A percentile compares a stretch with the other conserved stretches of the same genome.
Evolutionary conservation across 2,888 invertebrate genomes (phyloP).

Genomic region (Trichacis sp.): DNA sequence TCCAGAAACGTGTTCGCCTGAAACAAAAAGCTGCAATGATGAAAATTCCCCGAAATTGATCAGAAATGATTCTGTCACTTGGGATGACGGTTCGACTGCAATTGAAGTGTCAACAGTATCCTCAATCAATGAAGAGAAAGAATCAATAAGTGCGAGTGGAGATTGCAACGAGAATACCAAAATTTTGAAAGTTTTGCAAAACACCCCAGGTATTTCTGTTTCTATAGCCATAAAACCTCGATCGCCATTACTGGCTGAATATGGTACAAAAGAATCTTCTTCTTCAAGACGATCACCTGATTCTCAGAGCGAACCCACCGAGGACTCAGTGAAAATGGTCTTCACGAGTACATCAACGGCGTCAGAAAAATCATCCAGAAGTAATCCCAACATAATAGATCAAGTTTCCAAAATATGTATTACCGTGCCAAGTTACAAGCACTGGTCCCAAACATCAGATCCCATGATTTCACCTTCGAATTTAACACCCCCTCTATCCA

Average conservation of each 20-base stretch:
- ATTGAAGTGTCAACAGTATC: slow-evolving; percentile 25
- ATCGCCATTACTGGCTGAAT: slow-evolving; percentile 44
- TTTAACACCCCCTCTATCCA: slow-evolving; percentile 24
- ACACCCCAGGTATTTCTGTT: slow-evolving; percentile 61
- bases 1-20: slow-evolving; percentile 3
- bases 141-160: slow-evolving; percentile 27
- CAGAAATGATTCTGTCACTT: not conserved
- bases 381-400: slow-evolving; percentile 15
- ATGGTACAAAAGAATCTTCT: slow-evolving; percentile 44
- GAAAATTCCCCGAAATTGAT: not conserved
- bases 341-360: slow-evolving; percentile 21
- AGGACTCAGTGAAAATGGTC: slow-evolving; percentile 44
- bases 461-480: slow-evolving; percentile 20
- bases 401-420: slow-evolving; percentile 53
- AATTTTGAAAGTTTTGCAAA: slow-evolving; percentile 59
- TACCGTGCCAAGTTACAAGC: slow-evolving; percentile 51
- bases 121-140: slow-evolving; percentile 22
- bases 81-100: slow-evolving; percentile 19
- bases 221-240: slow-evolving; percentile 54
- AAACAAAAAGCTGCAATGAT: slow-evolving; percentile 6
- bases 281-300: slow-evolving; percentile 55
- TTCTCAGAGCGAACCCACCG: slow-evolving; percentile 53
- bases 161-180: slow-evolving; percentile 55
- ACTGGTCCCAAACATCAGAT: slow-evolving; percentile 34
- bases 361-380: slow-evolving; percentile 17